Conservation (phyloP, 2,113 vertebrate species). For the Murina feae region DNA sequence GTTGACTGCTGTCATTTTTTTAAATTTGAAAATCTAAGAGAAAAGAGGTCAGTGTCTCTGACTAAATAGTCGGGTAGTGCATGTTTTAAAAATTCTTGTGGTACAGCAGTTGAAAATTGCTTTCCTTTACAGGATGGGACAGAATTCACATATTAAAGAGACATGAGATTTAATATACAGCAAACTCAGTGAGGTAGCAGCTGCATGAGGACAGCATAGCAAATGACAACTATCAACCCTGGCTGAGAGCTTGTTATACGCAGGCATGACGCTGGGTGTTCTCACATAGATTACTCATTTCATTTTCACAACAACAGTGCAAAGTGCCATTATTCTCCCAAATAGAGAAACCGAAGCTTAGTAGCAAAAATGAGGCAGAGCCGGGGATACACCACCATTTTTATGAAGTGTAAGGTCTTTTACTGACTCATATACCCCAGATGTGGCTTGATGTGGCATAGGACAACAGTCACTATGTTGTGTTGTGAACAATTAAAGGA, state of each 20-base stretch:
- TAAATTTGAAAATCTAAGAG: background rate
- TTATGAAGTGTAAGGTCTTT: background rate
- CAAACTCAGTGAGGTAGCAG: background rate
- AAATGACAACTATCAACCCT: background rate
- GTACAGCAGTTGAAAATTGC: background rate
- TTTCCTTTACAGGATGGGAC: background rate
- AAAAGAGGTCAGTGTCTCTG: background rate
- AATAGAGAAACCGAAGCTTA: background rate
- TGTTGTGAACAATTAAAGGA: background rate
- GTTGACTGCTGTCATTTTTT: background rate
- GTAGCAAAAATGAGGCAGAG: background rate
- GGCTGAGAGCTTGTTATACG: too few relatives aligned
- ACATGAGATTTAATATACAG: background rate
- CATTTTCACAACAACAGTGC: background rate
- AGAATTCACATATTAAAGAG: background rate
- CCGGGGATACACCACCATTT: background rate
- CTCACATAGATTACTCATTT: background rate
- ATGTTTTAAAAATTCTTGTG: background rate
- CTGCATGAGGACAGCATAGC: background rate
- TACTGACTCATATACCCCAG: background rate
- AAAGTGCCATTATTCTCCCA: background rate
- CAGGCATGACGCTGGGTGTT: background rate
- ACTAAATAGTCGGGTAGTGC: background rate
- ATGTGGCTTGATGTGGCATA: background rate
- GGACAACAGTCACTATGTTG: background rate